Base-by-base conservation (phyloP, 2,113 vertebrate genomes). In the Hemicordylus capensis region DNA sequence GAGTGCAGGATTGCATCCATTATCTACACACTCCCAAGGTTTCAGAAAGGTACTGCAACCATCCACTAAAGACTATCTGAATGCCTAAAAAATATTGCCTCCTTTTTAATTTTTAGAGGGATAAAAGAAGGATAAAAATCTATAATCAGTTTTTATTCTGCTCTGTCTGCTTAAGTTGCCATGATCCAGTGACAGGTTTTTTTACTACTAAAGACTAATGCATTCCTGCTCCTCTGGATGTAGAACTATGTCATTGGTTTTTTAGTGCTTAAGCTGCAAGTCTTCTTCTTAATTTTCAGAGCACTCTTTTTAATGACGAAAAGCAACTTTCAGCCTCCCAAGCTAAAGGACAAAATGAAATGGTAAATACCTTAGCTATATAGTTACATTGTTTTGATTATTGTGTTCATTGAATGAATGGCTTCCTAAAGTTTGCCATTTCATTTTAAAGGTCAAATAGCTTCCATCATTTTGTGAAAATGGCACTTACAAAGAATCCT, bases 251-350 rank as follows among this genome's bases (percentile, higher is more conserved):
- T 12, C 31, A 58, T 58, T n/a, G 44, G n/a, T 77, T 84, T 67
- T 59, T 2, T 77, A 11, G 14, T 78, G 39, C 26, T 78, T 42
- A 6, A 54, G 72, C 1, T 1, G 0, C 81, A 76, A 89, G 59
- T n/a, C 42, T 67, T 81, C 1, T 63, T 90, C 17, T 79, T 88
- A 1, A n/a, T 89, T 92, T 92, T 76, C 92, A 99, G 99, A 96
- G 99, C 99, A 80, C 97, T 99, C 84, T 99, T 99, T 95, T 93
- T 99, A 93, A 99, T 99, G 99, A 99, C 98, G 1, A 99, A 99
- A 97, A 99, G 99, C 94, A 99, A 98, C 95, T 99, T 99, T 92
- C 98, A 99, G 85, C 98, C 98, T 88, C 99, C 99, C 26, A 99
- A 99, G 92, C 96, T 99, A 94, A 99, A 99, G 96, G 98, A 99